Base-by-base conservation (phyloP, 2,888 invertebrate species). In the Pomacea canaliculata region DNA sequence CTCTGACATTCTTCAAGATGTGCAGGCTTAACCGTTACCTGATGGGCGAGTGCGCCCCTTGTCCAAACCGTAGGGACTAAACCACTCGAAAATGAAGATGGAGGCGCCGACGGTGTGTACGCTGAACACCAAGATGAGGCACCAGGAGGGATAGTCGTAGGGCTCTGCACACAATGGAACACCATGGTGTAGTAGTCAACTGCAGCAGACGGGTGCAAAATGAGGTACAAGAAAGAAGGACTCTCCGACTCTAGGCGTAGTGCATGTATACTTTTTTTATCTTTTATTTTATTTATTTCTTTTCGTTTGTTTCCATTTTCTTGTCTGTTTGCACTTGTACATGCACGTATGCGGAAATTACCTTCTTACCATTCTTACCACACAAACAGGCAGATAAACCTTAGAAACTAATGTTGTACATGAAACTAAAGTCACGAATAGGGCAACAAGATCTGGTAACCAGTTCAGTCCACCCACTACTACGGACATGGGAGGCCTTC, bases 81-180 rank as follows among this genome's bases (percentile, higher is more conserved):
- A 83, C 90, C 90, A 90, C 81, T 91, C 91, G 81, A 89, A 91
- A 70, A 91, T 85, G 82, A 91, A 90, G 80, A 90, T 90, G 78
- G 90, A 88, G 10, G 90, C 87, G 19, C 90, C 91, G 18, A 88
- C 88, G 7, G 89, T 88, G 80, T 91, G 91, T 10, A 91, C 91
- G 79, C 89, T 90, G 82, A 90, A 91, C 78, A 91, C 88, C 66
- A 91, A 87, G 76, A 91, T 90, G 51, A 90, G 79, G 79, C 89
- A 89, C 99, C 99, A 99, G 0, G 98, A 98, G 1, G 97, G 96
- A 37, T 97, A 97, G 91, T 99, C 99, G 91, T 99, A 99, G 0
- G 99, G 99, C 91, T 99, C 99, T 94, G 92, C 67, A 72, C 7
- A 66, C 27, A 71, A 23, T 23, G 10, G 1, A 63, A 13, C 49